Evolutionary conservation across 2,888 invertebrate genomes (phyloP).

Genomic region (Fragum sueziense): DNA sequence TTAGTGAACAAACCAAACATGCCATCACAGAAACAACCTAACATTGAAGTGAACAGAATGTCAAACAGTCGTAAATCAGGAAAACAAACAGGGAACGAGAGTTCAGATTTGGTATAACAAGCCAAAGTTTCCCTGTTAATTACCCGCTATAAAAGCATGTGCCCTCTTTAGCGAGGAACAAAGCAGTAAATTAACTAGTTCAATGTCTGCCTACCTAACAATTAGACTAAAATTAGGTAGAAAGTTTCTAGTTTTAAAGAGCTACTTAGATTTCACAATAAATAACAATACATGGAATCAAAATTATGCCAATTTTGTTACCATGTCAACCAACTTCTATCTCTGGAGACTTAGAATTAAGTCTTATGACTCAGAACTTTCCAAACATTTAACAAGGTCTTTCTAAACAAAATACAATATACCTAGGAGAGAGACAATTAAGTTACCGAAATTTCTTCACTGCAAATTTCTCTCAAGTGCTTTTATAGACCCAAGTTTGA

Average conservation of each 20-base stretch:
- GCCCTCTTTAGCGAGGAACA: constrained; percentile 13
- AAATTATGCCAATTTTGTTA: constrained; percentile 3
- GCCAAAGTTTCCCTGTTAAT: neutral
- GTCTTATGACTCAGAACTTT: too few relatives aligned
- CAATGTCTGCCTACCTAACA: constrained; percentile 11
- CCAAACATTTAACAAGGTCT: too few relatives aligned
- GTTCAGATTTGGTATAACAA: neutral
- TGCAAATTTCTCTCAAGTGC: too few relatives aligned
- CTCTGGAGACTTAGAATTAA: too few relatives aligned
- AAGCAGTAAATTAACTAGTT: constrained; percentile 16
- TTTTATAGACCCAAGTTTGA: too few relatives aligned
- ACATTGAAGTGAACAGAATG: neutral
- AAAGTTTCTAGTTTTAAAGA: constrained; percentile 2
- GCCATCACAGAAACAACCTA: too few relatives aligned
- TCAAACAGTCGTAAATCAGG: neutral
- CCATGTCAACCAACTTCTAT: neutral
- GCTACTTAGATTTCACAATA: neutral
- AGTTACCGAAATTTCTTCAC: too few relatives aligned
- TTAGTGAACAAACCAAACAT: too few relatives aligned
- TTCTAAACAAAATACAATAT: too few relatives aligned
- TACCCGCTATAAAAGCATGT: constrained; percentile 12
- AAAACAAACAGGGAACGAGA: neutral
- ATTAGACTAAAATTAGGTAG: constrained; percentile 15
- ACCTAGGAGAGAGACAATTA: too few relatives aligned
- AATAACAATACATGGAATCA: constrained; percentile 10